Evolutionary conservation across 2,888 invertebrate species (phyloP), one percentile per base, ranked within the genome.

Genomic region (Rhamphomyia laevipes): DNA sequence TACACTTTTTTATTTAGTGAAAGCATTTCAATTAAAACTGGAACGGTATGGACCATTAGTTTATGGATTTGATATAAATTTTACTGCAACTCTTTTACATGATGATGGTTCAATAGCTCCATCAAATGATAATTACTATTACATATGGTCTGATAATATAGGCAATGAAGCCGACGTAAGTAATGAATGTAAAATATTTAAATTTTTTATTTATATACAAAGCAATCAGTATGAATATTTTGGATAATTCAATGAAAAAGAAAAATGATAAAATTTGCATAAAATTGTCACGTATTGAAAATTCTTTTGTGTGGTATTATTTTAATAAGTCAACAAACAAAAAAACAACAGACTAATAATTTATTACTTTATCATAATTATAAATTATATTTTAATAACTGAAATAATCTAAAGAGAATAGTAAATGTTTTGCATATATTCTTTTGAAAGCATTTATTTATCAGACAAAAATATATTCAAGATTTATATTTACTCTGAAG

Each of bases 21-120:
- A 58, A 48, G 58, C 61, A n/a, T 73, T 71, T 55, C 51, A 62
- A 55, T 72, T 84, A 43, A 66, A 68, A 48, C 63, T 87, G 53
- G 70, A 71, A 12, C 76, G 76, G 53, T 76, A 83, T 66, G 80
- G 81, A 10, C 82, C 84, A 43, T 77, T 81, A n/a, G 80, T 87
- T 15, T 69, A 78, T 47, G 89, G 87, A 18, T 81, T 82, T 5
- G 80, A 77, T 46, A 74, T 87, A 40, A 81, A 80, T 54, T 83
- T 89, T 61, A 77, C 61, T 18, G 68, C 65, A 11, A 63, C 57
- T 13, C 53, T 69, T 6, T 63, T 41, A 33, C 5, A 59, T 42
- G 57, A 66, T 46, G 59, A 56, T 35, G 57, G 54, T 0, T 56
- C 55, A 45, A 52, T 63, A 21, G 64, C 66, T 13, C 51, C 58